Evolutionary conservation across 2,113 vertebrate species (phyloP), one percentile per base, ranked within the genome.

Genomic region (Nettapus auritus): DNA sequence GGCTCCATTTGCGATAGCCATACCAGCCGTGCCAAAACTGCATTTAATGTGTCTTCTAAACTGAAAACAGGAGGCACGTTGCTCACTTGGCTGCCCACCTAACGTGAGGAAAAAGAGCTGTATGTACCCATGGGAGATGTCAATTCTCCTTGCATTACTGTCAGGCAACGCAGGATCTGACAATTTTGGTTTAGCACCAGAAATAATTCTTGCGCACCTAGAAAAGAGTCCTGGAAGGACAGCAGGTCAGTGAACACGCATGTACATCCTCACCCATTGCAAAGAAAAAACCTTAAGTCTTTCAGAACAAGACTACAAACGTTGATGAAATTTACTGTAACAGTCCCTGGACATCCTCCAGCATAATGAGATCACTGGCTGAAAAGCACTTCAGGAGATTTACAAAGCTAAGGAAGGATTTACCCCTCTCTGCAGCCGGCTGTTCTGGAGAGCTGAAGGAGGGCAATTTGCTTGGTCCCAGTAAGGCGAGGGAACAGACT

Each of bases 61-160:
- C 50, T 75, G 81, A 92, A 94, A 93, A 89, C 81, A 90, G 84
- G 94, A 92, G 90, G 74, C 14, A 29, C 82, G 55, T 84, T 71
- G 85, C 86, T 95, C 62, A 57, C 84, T 91, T 90, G 70, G 88
- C 89, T 94, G 86, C 91, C 46, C 53, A 26, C 53, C 50, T 76
- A 18, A 48, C 5, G 26, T 11, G 74, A 85, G 63, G 59, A 64
- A 50, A 40, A 38, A 64, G 59, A 56, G 71, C 20, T 31, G 28
- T 33, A 6, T 1, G 44, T 34, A n/a, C 82, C 82, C 79, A 52
- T 75, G 59, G 78, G 84, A 94, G 21, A 19, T n/a, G 7, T 5
- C 4, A 5, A 9, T 66, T 83, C 73, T 91, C 36, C 55, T 46
- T 78, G 68, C 8, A 3, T 53, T 34, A 19, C 3, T 16, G 42